Conservation (phyloP, 2,797 vertebrate species). For the Pipistrellus kuhlii region DNA sequence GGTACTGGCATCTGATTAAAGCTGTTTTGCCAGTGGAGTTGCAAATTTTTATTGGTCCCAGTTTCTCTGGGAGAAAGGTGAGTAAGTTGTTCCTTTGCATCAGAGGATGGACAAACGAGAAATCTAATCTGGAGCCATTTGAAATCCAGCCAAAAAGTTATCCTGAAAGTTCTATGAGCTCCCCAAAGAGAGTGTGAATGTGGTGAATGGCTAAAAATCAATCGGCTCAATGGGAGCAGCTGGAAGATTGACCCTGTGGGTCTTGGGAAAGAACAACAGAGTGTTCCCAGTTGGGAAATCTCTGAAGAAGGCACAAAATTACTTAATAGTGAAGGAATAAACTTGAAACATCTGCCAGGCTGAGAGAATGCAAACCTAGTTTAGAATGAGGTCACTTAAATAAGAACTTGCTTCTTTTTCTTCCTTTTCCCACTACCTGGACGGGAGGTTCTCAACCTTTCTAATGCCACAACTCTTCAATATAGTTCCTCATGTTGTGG, state of each 20-base stretch:
- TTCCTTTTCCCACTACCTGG: background rate
- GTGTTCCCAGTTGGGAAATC: background rate
- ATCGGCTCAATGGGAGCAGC: background rate
- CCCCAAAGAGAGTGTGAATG: background rate
- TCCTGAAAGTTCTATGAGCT: background rate
- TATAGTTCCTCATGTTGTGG: no score
- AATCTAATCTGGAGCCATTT: background rate
- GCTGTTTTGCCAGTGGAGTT: background rate
- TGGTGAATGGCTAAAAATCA: background rate
- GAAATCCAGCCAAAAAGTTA: background rate
- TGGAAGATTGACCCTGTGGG: background rate
- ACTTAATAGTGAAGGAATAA: slow-evolving; percentile 8
- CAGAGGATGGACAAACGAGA: background rate
- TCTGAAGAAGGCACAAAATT: background rate
- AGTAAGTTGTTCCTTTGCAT: background rate
- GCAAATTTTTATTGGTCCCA: background rate
- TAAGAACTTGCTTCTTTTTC: background rate
- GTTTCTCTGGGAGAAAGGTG: background rate
- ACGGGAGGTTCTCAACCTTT: no score
- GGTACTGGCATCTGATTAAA: fast-evolving
- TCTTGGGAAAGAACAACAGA: background rate
- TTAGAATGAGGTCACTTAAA: background rate
- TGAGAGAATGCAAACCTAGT: background rate
- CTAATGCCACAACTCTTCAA: no score
- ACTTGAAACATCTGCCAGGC: background rate